Evolutionary conservation across 2,888 invertebrate genomes (phyloP), one percentile per base, ranked within the genome.

Genomic region (Sylvicola cinctus): DNA sequence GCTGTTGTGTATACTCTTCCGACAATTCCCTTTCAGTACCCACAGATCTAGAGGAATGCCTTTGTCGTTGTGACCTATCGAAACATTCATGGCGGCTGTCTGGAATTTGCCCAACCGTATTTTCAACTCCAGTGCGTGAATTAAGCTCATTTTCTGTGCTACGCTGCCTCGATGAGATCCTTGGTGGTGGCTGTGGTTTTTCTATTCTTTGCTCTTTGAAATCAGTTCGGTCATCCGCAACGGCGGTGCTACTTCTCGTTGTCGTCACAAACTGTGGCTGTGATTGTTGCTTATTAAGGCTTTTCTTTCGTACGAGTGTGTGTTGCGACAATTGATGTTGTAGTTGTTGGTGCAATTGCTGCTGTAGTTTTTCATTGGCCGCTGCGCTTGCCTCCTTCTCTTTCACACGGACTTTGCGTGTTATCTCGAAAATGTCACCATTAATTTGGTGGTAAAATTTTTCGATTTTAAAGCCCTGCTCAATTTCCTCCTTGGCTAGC

Each of bases 371-470:
- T 20, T 20, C 20, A 8, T 20, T 20, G 20, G 20, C 20, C 16
- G 16, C n/a, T 31, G 13, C n/a, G 16, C n/a, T 31, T n/a, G 11
- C 17, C 15, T 16, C 31, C n/a, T 16, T 16, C n/a, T 34, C 25
- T 28, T 29, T 31, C 16, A 25, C 20, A 16, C 29, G 32, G 12
- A 33, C 28, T 35, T 31, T 38, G 1, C 58, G 43, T 6, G 54
- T 58, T 28, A 57, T 56, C 41, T 58, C 58, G 37, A 57, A 56
- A 28, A 57, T 54, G 30, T 58, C 56, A 3, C 58, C 58, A 30
- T 58, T 57, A 35, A 57, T 57, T 41, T 58, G 57, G 39, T 57
- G 57, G 40, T 58, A 57, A 40, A 55, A 57, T 38, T 56, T 57
- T 35, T 58, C 56, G n/a, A 55, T 54, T 37, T 54, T 54, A 2